Percentiles rank a stretch among this genome's conserved stretches.
Evolutionary conservation across 2,888 invertebrate genomes (phyloP).

Genomic region (Isoperla grammatica): DNA sequence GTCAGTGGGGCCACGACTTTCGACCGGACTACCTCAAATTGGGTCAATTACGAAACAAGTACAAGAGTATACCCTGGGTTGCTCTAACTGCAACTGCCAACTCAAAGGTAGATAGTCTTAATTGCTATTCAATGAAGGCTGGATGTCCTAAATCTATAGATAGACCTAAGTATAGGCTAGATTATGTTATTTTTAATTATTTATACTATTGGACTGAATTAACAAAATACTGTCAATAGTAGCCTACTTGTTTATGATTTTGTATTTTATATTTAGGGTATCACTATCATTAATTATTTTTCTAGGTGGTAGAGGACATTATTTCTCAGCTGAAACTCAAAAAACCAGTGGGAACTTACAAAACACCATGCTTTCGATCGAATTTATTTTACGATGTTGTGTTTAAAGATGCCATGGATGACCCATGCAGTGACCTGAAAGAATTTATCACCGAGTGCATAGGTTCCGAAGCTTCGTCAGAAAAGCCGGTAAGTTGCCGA

Average conservation of each 20-base stretch:
- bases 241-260: no score
- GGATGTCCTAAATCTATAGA: no score
- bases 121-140: not conserved
- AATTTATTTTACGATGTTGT: slow-evolving; percentile 94
- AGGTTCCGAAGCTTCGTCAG: slow-evolving; percentile 48
- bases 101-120: slow-evolving; percentile 45
- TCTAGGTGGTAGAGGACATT: slow-evolving; percentile 76
- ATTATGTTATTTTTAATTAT: no score
- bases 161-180: no score
- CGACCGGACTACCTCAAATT: slow-evolving; percentile 90
- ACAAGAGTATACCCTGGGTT: slow-evolving; percentile 67
- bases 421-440: slow-evolving; percentile 75
- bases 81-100: slow-evolving; percentile 96
- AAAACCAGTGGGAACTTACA: slow-evolving; percentile 66
- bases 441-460: slow-evolving; percentile 65
- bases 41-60: slow-evolving; percentile 58
- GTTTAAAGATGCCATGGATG: slow-evolving; percentile 76
- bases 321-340: slow-evolving; percentile 62
- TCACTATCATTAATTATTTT: no score
- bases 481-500: slow-evolving; percentile 45
- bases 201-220: no score
- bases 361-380: slow-evolving; percentile 81
- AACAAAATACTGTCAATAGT: no score
- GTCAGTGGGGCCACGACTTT: slow-evolving; percentile 99
- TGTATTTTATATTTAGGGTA: no score